phyloP scores from a whole-genome alignment of 1,140 invertebrate species.

The Rhopalosiphum padi region DNA sequence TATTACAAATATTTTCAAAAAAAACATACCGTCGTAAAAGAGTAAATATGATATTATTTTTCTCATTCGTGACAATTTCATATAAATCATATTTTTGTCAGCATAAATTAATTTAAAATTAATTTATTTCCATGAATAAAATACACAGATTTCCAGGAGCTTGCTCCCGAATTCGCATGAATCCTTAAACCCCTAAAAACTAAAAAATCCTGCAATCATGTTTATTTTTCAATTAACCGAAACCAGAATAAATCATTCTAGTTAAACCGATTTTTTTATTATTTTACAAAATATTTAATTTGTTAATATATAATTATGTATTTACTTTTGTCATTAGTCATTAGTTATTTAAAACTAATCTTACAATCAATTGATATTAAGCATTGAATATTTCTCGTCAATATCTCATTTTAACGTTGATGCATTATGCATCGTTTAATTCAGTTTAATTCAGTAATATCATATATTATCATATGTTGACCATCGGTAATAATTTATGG shows the following conservation, averaged over 20 bases:
- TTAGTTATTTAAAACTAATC: too few species aligned
- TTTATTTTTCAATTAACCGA: not conserved
- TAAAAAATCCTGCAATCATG: not conserved
- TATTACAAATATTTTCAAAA: too few species aligned
- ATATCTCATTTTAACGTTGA: not conserved
- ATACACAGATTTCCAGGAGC: not conserved
- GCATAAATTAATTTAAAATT: not conserved
- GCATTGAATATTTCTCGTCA: too few species aligned
- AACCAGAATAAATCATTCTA: not conserved
- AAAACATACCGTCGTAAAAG: not conserved
- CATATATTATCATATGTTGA: not conserved
- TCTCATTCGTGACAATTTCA: not conserved
- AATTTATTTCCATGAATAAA: not conserved
- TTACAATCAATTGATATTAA: too few species aligned
- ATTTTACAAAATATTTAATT: not conserved
- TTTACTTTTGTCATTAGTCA: not conserved
- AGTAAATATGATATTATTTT: not conserved
- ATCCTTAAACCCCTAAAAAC: not conserved
- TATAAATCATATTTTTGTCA: not conserved
- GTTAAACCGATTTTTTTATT: not conserved
- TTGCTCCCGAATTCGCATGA: not conserved
- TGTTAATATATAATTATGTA: not conserved
- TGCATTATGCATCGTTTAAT: not conserved
- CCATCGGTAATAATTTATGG: not conserved
- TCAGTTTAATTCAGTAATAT: not conserved